Conservation (phyloP, 2,113 vertebrate genomes). For the Varanus komodoensis region DNA sequence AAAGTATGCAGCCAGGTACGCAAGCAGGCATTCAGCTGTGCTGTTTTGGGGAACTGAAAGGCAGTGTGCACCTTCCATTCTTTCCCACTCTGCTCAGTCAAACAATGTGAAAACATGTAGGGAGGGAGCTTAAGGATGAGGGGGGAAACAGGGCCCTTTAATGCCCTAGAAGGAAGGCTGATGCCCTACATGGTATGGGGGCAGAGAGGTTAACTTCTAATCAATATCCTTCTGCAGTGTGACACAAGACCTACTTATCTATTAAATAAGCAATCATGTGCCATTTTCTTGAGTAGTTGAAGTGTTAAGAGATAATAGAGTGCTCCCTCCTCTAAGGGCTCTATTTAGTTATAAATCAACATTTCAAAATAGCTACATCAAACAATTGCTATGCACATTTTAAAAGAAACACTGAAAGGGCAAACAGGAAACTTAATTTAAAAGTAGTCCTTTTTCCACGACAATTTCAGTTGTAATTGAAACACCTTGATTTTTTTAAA, state of each 20-base stretch:
- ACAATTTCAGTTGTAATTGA: neutral
- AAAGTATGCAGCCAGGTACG: neutral
- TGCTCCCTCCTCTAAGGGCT: neutral
- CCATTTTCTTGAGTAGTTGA: neutral
- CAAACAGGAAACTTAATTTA: neutral
- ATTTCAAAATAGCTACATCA: neutral
- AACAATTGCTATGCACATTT: neutral
- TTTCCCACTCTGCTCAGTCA: neutral
- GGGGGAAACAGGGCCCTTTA: neutral
- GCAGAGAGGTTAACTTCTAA: neutral
- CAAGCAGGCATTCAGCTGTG: neutral
- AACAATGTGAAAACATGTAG: neutral
- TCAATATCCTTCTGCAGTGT: neutral
- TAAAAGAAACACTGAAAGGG: neutral
- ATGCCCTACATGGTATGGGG: neutral
- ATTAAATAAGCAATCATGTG: neutral
- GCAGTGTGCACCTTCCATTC: neutral
- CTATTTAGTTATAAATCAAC: neutral
- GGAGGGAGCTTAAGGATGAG: too few relatives aligned
- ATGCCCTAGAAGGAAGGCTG: neutral
- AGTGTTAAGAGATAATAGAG: neutral
- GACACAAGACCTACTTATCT: neutral
- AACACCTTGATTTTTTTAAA: neutral
- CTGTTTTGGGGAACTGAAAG: neutral
- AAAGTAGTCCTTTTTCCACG: neutral